Evolutionary conservation across 1,140 invertebrate species (phyloP).

Genomic region (Solenopsis invicta): DNA sequence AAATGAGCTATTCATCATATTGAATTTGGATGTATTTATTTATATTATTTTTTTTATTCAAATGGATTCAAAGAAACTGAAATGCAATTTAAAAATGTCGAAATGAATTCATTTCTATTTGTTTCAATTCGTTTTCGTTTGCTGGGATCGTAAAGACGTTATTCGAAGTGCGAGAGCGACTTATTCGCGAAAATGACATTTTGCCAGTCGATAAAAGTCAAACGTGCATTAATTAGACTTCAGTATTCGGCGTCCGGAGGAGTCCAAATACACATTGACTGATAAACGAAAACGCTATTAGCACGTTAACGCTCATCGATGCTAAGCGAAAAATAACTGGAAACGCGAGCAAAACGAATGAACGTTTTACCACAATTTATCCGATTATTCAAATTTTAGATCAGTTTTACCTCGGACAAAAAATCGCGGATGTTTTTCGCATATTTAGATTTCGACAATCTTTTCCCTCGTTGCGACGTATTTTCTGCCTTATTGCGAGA

Average conservation of each 20-base stretch:
- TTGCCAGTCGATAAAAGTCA: neutral
- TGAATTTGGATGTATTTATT: too few relatives aligned
- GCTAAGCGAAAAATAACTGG: neutral
- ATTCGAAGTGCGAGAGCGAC: neutral
- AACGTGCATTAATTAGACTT: neutral
- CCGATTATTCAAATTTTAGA: neutral
- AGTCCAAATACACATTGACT: neutral
- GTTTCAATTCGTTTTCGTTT: too few relatives aligned
- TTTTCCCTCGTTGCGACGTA: neutral
- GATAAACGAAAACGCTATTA: conserved; percentile 43
- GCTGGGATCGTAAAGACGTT: neutral
- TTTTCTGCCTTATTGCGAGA: neutral
- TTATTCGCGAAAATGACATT: conserved; percentile 16
- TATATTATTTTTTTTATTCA: too few relatives aligned
- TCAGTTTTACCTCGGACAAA: neutral
- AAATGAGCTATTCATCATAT: too few relatives aligned
- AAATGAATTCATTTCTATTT: too few relatives aligned
- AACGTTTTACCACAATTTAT: neutral
- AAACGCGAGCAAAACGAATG: neutral
- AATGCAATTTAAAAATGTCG: too few relatives aligned
- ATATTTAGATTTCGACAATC: neutral
- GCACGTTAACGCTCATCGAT: neutral
- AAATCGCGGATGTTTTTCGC: neutral
- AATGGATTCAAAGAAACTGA: too few relatives aligned
- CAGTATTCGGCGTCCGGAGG: neutral